Conservation (phyloP, 2,797 vertebrate species). For the Eurystomus glaucurus region DNA sequence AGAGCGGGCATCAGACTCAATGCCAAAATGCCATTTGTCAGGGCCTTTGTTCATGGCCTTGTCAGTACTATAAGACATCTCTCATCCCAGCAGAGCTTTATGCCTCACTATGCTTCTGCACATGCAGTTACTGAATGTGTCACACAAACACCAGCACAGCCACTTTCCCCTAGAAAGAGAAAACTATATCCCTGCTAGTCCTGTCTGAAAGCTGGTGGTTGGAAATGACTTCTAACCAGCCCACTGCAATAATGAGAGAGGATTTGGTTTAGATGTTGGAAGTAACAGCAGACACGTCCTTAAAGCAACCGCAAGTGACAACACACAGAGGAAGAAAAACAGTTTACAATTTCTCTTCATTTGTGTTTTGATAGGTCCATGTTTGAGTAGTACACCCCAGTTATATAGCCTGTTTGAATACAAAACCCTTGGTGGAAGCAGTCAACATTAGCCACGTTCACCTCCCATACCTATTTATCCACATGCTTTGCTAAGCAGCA, state of each 20-base stretch:
- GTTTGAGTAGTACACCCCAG: not conserved
- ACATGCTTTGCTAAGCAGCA: not conserved
- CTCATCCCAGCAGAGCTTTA: not conserved
- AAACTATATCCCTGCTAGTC: not conserved
- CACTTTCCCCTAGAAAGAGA: not conserved
- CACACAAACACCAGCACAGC: not conserved
- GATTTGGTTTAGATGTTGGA: not conserved
- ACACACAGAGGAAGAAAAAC: not conserved
- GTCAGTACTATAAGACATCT: not conserved
- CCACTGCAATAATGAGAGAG: not conserved
- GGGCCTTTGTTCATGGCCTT: not conserved
- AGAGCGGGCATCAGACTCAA: not conserved
- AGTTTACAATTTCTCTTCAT: not conserved
- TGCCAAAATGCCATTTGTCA: not conserved
- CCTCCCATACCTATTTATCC: not conserved
- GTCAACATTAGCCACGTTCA: not conserved
- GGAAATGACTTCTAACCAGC: not conserved
- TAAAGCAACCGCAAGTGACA: not conserved
- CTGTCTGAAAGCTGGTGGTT: not conserved
- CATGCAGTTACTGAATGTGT: not conserved
- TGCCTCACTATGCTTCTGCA: not conserved
- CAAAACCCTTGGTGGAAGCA: not conserved
- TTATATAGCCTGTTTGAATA: not conserved
- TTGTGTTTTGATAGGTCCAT: not conserved
- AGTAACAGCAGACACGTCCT: not conserved